Percentiles rank a stretch among this genome's conserved stretches.
These are phyloP conservation scores for Halichoerus grypus DNA, from an alignment of 2,113 vertebrate genomes.

Conservation along the genomic window DNA sequence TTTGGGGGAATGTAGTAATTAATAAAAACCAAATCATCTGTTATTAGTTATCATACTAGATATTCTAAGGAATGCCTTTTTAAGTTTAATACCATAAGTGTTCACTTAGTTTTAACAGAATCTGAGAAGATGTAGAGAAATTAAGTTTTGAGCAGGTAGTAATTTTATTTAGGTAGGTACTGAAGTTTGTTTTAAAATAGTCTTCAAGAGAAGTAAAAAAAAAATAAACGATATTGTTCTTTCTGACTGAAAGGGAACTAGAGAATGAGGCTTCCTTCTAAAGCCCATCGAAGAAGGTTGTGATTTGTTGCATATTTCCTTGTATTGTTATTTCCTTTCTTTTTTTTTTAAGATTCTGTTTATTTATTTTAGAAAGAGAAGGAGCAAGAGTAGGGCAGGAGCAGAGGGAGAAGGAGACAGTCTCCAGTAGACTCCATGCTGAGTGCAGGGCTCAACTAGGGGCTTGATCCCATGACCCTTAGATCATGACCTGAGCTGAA, in stretches of 20 bases:
- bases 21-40: background rate
- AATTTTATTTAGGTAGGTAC: background rate
- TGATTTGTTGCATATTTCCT: background rate
- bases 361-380: background rate
- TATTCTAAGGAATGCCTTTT: background rate
- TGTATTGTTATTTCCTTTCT: background rate
- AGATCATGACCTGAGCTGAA: background rate
- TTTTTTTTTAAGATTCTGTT: background rate
- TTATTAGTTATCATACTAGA: background rate
- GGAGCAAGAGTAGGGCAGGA: background rate
- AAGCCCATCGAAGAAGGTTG: background rate
- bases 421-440: background rate
- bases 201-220: background rate
- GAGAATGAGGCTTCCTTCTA: background rate
- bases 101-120: background rate
- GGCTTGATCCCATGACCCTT: background rate
- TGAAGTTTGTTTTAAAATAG: background rate
- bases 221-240: background rate
- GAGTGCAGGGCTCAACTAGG: background rate
- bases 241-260: background rate
- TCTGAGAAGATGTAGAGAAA: background rate
- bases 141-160: background rate
- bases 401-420: background rate
- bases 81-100: background rate
- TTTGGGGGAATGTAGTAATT: background rate